A percentile compares a stretch with the other conserved stretches of the same genome.
Evolutionary conservation across 2,888 invertebrate genomes (phyloP).

Genomic region (Deilephila elpenor): DNA sequence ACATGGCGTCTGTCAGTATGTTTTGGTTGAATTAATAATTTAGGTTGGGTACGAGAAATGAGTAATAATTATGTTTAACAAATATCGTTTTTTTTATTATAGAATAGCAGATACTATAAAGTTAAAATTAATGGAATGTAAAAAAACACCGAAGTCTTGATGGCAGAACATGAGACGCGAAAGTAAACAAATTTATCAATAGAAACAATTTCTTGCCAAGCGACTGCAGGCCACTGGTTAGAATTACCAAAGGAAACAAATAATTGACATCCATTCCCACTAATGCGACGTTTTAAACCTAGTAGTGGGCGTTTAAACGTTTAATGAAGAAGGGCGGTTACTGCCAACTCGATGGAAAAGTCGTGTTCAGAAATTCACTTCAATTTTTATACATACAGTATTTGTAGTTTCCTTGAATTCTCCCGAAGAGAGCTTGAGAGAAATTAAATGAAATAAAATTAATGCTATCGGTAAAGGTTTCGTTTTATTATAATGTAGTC

Average conservation of each 20-base stretch:
- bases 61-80: no score
- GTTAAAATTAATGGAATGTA: no score
- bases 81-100: no score
- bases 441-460: neutral
- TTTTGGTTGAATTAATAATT: no score
- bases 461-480: neutral
- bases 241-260: neutral
- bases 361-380: constrained; percentile 47
- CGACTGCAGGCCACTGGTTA: neutral
- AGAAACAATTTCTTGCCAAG: neutral
- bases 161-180: no score
- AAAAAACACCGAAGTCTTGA: no score
- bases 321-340: constrained; percentile 57
- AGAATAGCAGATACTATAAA: no score
- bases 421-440: neutral
- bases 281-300: constrained; percentile 36
- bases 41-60: no score
- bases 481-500: no score
- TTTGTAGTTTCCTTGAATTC: constrained; percentile 14
- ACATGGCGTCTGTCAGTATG: no score
- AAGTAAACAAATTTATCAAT: neutral
- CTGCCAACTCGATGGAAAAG: constrained; percentile 57
- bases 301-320: constrained; percentile 30
- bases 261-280: neutral
- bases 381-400: constrained; percentile 9